Conservation (phyloP, 2,888 invertebrate species). For the Mantis religiosa region DNA sequence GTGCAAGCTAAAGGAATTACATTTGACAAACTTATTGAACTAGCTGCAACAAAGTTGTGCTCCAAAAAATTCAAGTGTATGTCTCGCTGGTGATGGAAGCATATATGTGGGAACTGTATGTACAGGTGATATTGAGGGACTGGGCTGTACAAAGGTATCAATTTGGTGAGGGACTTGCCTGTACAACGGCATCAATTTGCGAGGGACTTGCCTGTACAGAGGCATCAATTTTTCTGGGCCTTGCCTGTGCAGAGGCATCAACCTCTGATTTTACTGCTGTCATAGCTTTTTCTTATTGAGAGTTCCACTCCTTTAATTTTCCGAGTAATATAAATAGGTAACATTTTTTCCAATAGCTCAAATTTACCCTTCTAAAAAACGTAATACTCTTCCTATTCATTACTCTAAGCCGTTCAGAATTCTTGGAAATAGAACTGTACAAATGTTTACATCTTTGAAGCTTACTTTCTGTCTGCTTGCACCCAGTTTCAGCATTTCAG, state of each 20-base stretch:
- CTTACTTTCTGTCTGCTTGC: too few species aligned
- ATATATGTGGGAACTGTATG: not conserved
- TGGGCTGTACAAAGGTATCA: too few species aligned
- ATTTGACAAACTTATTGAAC: not conserved
- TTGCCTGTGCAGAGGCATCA: too few species aligned
- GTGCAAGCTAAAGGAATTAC: not conserved
- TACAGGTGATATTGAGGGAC: too few species aligned
- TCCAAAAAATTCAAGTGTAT: not conserved
- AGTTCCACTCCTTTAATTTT: not conserved
- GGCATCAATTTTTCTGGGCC: too few species aligned
- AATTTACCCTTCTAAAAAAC: not conserved
- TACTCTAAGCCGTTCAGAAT: not conserved
- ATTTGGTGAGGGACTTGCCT: too few species aligned
- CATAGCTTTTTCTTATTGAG: not conserved
- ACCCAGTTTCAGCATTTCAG: not conserved
- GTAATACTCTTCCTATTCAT: not conserved
- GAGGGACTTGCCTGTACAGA: too few species aligned
- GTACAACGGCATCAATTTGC: too few species aligned
- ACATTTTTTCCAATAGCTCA: not conserved
- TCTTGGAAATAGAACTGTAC: too few species aligned
- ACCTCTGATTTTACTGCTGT: not conserved
- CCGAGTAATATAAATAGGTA: not conserved
- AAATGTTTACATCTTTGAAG: not conserved
- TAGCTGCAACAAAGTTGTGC: not conserved
- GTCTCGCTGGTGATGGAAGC: not conserved